Base-by-base conservation (phyloP, 2,113 vertebrate species). In the Rhadina sibilatrix region DNA sequence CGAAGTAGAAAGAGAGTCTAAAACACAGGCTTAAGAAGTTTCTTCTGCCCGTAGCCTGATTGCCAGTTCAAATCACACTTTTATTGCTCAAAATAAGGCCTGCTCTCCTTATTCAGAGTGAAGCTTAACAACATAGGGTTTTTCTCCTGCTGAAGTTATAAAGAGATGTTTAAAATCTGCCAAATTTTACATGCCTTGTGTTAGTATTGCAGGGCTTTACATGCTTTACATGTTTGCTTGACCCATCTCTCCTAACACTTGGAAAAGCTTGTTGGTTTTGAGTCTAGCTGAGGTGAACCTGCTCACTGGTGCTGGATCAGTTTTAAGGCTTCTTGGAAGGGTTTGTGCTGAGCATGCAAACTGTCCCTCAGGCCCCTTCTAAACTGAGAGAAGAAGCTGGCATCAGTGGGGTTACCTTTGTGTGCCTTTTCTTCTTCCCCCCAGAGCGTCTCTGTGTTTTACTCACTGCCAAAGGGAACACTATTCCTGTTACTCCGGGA, bases 311-410 rank as follows among this genome's bases (percentile, higher is more conserved):
- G 12, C 1, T 54, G 42, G 61, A 70, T 47, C 66, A 50, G 37
- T 53, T 87, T 64, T 21, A 38, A 79, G 84, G 33, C 40, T 75
- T 46, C 46, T 69, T 83, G 88, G 71, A 77, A 78, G 50, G 79
- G 49, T 93, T 92, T 94, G 64, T 88, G 87, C 83, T 93, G 83
- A 90, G 85, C 15, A 4, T 19, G 78, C 87, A 84, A 57, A 56
- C 53, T 57, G 74, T 46, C 61, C 79, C 47, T 89, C 47, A 42
- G 77, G 14, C 33, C 28, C 12, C 47, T 93, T 38, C 8, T 37
- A 30, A 92, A 80, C 56, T 56, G 57, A 46, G 1, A 37, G 37
- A 9, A 46, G 57, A 72, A 83, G 66, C 81, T 94, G 93, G 81
- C 90, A 79, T 31, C 53, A 20, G 56, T 21, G 65, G 31, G 44